A percentile compares a stretch with the other conserved stretches of the same genome.
phyloP scores from a whole-genome alignment of 2,888 invertebrate species.

The Seira musarum region DNA sequence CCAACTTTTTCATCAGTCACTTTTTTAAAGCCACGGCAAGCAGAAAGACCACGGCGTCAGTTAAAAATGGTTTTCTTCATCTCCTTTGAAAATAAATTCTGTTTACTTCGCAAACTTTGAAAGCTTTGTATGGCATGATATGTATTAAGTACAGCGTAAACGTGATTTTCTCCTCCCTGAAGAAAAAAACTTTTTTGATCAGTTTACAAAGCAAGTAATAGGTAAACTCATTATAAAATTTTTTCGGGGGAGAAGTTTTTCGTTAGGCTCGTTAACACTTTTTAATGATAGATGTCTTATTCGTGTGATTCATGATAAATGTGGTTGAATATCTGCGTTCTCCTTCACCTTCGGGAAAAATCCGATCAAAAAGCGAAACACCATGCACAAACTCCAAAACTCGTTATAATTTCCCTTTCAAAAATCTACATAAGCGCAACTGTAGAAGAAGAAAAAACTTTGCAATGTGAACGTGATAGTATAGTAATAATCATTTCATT shows the following conservation, averaged over 20 bases:
- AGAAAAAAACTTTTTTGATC: not conserved
- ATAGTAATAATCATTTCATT: too few species aligned
- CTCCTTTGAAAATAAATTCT: not conserved
- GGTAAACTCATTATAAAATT: not conserved
- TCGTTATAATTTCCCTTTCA: too few species aligned
- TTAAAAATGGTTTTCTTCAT: not conserved
- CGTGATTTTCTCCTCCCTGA: not conserved
- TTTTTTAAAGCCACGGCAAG: too few species aligned
- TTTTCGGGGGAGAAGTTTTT: not conserved
- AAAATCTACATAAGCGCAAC: too few species aligned
- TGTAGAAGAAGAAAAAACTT: too few species aligned
- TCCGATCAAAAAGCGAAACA: too few species aligned
- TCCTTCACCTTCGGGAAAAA: too few species aligned
- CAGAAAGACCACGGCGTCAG: too few species aligned
- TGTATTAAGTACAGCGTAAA: not conserved
- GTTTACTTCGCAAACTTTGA: not conserved
- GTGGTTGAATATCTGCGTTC: too few species aligned
- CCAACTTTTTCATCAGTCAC: not conserved
- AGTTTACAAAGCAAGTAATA: not conserved
- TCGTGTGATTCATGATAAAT: too few species aligned
- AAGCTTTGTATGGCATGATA: not conserved
- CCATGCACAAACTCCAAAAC: too few species aligned
- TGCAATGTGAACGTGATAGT: too few species aligned
- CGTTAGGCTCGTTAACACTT: conserved; percentile 50
- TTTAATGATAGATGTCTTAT: conserved; percentile 49